phyloP scores from a whole-genome alignment of 1,140 invertebrate species.

The Druon quercuslanigerum region DNA sequence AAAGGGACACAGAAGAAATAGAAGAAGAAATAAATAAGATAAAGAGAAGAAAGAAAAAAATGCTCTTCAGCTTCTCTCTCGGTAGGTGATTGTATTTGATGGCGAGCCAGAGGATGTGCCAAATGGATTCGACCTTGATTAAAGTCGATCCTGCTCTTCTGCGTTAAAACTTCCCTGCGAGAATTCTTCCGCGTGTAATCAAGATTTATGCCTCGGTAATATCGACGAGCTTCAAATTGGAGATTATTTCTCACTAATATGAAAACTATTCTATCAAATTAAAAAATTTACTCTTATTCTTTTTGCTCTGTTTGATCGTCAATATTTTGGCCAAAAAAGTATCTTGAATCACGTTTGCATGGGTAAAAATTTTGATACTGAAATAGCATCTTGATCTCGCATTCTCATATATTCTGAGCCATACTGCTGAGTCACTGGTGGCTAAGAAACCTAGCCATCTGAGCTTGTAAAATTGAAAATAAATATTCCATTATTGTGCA shows the following conservation, averaged over 20 bases:
- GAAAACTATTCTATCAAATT: background rate
- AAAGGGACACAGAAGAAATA: constrained; percentile 1
- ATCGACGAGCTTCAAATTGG: constrained; percentile 21
- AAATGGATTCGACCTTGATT: constrained; percentile 57
- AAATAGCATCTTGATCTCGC: no score
- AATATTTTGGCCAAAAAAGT: background rate
- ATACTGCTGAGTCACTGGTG: no score
- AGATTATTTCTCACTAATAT: constrained; percentile 21
- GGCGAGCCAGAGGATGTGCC: constrained; percentile 49
- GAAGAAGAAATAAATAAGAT: constrained; percentile 33
- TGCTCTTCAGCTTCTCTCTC: background rate
- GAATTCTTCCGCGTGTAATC: constrained; percentile 28
- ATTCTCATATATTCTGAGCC: no score
- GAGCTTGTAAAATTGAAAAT: no score
- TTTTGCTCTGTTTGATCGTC: background rate
- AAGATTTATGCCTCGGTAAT: constrained; percentile 18
- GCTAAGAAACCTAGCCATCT: no score
- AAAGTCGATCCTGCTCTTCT: constrained; percentile 37
- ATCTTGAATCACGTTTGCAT: no score
- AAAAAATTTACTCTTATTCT: constrained; percentile 8
- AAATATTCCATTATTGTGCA: no score
- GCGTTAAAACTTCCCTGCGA: constrained; percentile 8
- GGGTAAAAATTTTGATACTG: no score
- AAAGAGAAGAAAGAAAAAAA: constrained; percentile 33
- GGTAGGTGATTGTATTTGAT: constrained; percentile 59